Evolutionary conservation across 2,797 vertebrate species (phyloP), one percentile per base, ranked within the genome.

Genomic region (Tenualosa ilisha): DNA sequence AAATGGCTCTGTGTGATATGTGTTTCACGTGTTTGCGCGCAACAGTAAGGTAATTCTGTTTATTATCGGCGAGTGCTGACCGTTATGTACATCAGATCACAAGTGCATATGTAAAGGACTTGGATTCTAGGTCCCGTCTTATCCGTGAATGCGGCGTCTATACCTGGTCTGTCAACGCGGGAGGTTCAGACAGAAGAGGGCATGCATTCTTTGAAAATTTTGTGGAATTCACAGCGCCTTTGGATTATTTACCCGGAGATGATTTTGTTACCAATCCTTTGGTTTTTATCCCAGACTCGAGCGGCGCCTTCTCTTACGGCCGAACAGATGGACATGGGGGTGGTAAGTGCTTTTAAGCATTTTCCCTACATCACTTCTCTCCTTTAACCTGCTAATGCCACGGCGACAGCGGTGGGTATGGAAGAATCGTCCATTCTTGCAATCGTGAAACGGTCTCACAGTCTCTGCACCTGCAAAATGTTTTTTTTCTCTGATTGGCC

Each of bases 271-370:
- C 92, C 86, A 15, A 82, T 94, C 6, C 84, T 95, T 85, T 94
- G 92, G 81, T 85, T 93, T 86, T 86, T 94, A 72, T 91, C 92
- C 82, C 89, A 89, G 90, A 91, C 88, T 31, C 89, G 87, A 86
- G 94, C 93, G 85, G 95, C 95, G 90, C 95, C 95, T 3, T 93
- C 94, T 81, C 86, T 91, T 63, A 91, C 91, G 2, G 87, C 92
- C 9, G 93, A 94, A 85, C 94, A 95, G 93, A 92, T 94, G 94
- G 95, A 95, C 91, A 94, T 90, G 85, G 94, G 94, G 90, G 93
- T 94, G 94, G 94, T 95, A 92, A 94, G 95, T 94, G 91, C 84
- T 51, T n/a, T 81, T 22, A 22, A 68, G 6, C 26, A 17, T 81
- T 8, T 54, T 24, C 40, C 24, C 85, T 65, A 15, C 54, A 54